phyloP scores from a whole-genome alignment of 1,140 invertebrate species.

The Meteorus sp. region DNA sequence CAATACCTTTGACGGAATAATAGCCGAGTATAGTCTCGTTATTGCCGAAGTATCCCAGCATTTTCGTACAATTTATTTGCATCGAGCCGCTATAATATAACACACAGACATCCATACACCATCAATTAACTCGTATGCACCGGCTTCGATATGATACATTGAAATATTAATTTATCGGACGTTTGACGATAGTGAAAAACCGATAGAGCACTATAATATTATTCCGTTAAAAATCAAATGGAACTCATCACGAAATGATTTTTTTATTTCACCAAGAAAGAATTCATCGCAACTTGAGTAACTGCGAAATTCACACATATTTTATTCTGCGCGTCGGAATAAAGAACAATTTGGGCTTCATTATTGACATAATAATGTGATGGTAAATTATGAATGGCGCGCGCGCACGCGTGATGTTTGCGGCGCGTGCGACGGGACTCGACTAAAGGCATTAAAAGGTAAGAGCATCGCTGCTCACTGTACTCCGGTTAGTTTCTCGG shows the following conservation, averaged over 20 bases:
- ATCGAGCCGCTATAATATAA: slow-evolving; percentile 11
- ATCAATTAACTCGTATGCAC: slow-evolving; percentile 1
- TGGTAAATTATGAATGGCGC: background rate
- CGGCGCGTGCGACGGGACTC: slow-evolving; percentile 39
- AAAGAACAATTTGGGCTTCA: too few relatives aligned
- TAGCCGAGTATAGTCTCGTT: slow-evolving; percentile 50
- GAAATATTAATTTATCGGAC: too few relatives aligned
- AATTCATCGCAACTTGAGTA: too few relatives aligned
- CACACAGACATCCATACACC: background rate
- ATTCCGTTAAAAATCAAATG: too few relatives aligned
- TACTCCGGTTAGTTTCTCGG: too few relatives aligned
- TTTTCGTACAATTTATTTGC: slow-evolving; percentile 33
- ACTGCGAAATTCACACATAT: background rate
- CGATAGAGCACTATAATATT: too few relatives aligned
- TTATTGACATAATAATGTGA: background rate
- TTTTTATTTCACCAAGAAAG: too few relatives aligned
- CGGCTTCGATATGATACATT: too few relatives aligned
- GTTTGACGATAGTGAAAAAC: too few relatives aligned
- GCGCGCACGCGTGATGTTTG: slow-evolving; percentile 32
- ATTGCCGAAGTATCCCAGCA: slow-evolving; percentile 45
- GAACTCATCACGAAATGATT: too few relatives aligned
- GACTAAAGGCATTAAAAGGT: slow-evolving; percentile 49
- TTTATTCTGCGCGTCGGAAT: background rate
- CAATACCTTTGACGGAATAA: slow-evolving; percentile 41
- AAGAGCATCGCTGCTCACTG: slow-evolving; percentile 36